These are phyloP conservation scores for Drosophila lini DNA, from an alignment of 1,140 invertebrate genomes.

Conservation along the genomic window DNA sequence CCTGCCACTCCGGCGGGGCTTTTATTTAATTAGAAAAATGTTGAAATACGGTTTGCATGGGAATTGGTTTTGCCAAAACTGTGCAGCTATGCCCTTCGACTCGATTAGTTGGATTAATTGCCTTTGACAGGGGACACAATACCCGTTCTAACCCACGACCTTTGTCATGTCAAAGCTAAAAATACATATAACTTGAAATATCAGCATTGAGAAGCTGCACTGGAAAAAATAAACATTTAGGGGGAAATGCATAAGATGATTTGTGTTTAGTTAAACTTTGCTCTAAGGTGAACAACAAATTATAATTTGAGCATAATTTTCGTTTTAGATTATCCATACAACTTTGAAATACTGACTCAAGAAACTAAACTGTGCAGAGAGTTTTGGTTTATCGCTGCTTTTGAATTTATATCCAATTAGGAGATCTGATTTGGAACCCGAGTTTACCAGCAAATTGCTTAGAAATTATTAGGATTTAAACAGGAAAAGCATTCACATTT, in stretches of 20 bases:
- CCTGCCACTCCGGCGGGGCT: slow-evolving; percentile 31
- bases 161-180: slow-evolving; percentile 9
- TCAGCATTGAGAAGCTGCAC: not conserved
- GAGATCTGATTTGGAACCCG: too few relatives aligned
- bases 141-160: not conserved
- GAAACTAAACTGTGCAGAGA: not conserved
- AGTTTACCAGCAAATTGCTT: not conserved
- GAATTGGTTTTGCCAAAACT: slow-evolving; percentile 28
- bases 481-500: not conserved
- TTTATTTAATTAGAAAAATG: slow-evolving; percentile 59
- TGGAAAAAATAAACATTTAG: not conserved
- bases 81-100: slow-evolving; percentile 23
- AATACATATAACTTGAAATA: not conserved
- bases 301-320: not conserved
- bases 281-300: not conserved
- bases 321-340: not conserved
- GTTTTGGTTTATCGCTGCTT: not conserved
- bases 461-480: not conserved
- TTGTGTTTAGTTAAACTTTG: not conserved
- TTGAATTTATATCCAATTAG: not conserved
- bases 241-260: not conserved
- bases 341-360: not conserved
- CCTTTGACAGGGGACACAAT: slow-evolving; percentile 28
- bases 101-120: slow-evolving; percentile 49
- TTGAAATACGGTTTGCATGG: slow-evolving; percentile 44